Percentiles rank a stretch among this genome's conserved stretches.
These are phyloP conservation scores for Syngnathus scovelli DNA, from an alignment of 2,113 vertebrate genomes.

Conservation along the genomic window DNA sequence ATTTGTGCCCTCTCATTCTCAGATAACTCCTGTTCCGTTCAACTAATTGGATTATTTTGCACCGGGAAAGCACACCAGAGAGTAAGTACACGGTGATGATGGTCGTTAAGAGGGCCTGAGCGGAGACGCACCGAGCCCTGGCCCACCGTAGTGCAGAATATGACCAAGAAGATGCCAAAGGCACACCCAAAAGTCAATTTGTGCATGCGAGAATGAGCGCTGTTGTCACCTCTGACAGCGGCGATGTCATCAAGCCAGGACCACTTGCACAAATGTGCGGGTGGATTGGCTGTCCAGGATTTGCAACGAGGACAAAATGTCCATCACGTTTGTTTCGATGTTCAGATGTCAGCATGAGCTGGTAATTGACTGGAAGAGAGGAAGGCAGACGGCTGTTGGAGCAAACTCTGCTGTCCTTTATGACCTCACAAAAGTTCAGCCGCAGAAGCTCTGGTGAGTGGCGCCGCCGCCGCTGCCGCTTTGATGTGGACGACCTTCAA, in stretches of 20 bases:
- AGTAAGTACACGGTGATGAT: background rate
- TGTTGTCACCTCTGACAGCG: too few relatives aligned
- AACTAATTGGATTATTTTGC: background rate
- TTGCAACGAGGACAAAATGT: too few relatives aligned
- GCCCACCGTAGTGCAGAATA: too few relatives aligned
- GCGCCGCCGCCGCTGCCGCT: too few relatives aligned
- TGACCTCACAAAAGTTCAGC: conserved; percentile 55
- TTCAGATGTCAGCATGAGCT: conserved; percentile 60
- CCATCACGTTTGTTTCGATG: too few relatives aligned
- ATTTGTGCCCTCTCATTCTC: background rate
- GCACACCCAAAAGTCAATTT: too few relatives aligned
- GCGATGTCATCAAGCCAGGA: too few relatives aligned
- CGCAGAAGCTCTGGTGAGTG: conserved; percentile 62
- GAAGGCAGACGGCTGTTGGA: conserved; percentile 69
- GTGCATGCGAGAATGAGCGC: too few relatives aligned
- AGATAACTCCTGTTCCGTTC: background rate
- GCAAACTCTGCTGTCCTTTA: conserved; percentile 61
- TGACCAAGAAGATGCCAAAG: too few relatives aligned
- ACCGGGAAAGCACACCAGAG: background rate
- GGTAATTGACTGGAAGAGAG: conserved; percentile 59
- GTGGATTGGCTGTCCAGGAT: too few relatives aligned
- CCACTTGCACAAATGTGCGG: too few relatives aligned
- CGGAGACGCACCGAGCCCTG: too few relatives aligned
- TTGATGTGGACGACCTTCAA: background rate
- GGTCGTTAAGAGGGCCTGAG: background rate